Base-by-base conservation (phyloP, 2,888 invertebrate genomes). In the Galerucella pusilla region DNA sequence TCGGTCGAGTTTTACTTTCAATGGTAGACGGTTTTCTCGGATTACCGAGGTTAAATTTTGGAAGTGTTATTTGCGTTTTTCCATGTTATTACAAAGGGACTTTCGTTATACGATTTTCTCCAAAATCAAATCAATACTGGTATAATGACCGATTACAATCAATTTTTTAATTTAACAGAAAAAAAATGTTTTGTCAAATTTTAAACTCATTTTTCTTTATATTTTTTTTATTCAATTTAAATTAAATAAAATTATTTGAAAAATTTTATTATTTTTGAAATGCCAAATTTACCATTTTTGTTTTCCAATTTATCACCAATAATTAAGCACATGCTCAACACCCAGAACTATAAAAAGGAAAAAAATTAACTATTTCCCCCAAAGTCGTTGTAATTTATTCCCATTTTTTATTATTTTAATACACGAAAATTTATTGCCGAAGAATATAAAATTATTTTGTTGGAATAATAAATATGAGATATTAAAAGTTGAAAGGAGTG, bases 361-460 rank as follows among this genome's bases (percentile, higher is more conserved):
- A 49, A 52, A 14, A 2, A 7, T 42, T 42, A 45, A 20, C 1
- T 35, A 61, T 28, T 14, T 61, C 2, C 11, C 61, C 3, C 12
- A 12, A 54, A 2, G 16, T 54, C 16, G 7, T 1, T 7, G n/a
- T 54, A 16, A 54, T 16, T 16, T n/a, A n/a, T 54, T n/a, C 16
- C 16, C 16, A 12, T n/a, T 54, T 87, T 87, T 86, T 86, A 86
- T 85, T 86, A 35, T 87, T 88, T 87, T 87, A 87, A 86, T 86
- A 85, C 85, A 82, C 86, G 85, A 80, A 84, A 88, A 88, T 88
- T 88, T 88, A 88, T 87, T 86, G 87, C 87, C 83, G 85, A 7
- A 83, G 86, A 86, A 87, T 88, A 87, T 88, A 87, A 88, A 88
- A 88, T 88, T 87, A 86, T 86, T 86, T 85, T 85, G 85, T 86